These are phyloP conservation scores for Semnopithecus entellus DNA, from an alignment of 2,113 vertebrate genomes.

Conservation along the genomic window DNA sequence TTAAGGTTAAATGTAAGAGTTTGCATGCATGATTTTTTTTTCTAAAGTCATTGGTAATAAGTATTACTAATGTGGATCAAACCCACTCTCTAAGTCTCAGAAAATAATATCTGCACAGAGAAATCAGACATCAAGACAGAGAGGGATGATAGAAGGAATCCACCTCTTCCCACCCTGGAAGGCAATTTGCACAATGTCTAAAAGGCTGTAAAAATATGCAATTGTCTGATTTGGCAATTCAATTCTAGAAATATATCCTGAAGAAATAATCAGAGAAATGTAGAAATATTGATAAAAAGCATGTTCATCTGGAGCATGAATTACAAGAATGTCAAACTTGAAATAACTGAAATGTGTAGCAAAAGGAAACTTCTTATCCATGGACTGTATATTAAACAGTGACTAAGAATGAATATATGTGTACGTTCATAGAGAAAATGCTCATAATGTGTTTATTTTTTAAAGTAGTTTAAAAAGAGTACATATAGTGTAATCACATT, in stretches of 20 bases:
- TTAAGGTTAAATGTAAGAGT: neutral
- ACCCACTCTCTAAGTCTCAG: neutral
- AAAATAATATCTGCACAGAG: neutral
- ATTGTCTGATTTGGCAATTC: neutral
- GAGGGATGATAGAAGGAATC: neutral
- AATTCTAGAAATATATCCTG: neutral
- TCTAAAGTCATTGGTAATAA: neutral
- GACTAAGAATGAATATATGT: constrained; percentile 3
- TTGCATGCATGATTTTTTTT: neutral
- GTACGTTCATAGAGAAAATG: neutral
- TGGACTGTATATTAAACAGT: constrained; percentile 22
- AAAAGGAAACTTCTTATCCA: constrained; percentile 15
- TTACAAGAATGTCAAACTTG: constrained; percentile 8
- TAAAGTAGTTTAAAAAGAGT: constrained; percentile 13
- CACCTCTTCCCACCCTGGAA: neutral
- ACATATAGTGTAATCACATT: neutral
- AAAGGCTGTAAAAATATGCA: constrained; percentile 18
- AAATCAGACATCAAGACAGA: neutral
- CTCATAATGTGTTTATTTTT: constrained; percentile 4
- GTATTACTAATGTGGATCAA: neutral
- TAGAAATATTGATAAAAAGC: constrained; percentile 30
- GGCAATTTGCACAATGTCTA: neutral
- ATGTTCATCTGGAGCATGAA: neutral
- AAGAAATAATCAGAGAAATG: constrained; percentile 47
- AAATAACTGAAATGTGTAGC: constrained; percentile 24